Conservation (phyloP, 2,888 invertebrate genomes). For the Priocnemis perturbator region DNA sequence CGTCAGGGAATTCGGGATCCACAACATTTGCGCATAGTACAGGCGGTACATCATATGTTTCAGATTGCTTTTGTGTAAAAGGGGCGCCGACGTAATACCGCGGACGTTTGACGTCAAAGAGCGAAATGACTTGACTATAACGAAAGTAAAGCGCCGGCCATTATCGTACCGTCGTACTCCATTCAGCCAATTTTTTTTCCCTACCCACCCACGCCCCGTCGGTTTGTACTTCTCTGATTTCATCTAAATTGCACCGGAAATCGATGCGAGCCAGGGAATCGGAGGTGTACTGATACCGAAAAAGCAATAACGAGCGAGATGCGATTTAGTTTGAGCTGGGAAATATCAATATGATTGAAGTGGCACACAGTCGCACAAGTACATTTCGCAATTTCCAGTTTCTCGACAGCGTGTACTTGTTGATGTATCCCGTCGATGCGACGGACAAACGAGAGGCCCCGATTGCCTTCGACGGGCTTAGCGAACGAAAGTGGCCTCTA, state of each 20-base stretch:
- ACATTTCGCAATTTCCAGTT: too few species aligned
- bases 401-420: too few species aligned
- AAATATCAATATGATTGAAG: too few species aligned
- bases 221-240: conserved; percentile 2
- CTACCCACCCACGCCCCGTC: neutral
- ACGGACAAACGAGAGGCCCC: too few species aligned
- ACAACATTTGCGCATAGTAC: conserved; percentile 21
- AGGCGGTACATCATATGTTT: conserved; percentile 54
- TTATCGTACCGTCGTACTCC: conserved; percentile 32
- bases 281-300: neutral
- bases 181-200: conserved; percentile 33
- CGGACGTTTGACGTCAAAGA: conserved; percentile 50
- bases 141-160: conserved; percentile 53
- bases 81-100: conserved; percentile 40
- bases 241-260: conserved; percentile 11
- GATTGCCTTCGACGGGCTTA: too few species aligned
- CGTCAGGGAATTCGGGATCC: conserved; percentile 45
- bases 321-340: too few species aligned
- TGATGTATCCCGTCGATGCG: too few species aligned
- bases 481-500: too few species aligned
- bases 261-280: neutral
- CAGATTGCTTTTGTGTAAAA: conserved; percentile 54
- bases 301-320: too few species aligned
- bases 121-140: conserved; percentile 57
- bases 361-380: too few species aligned